Evolutionary conservation across 1,140 invertebrate genomes (phyloP).

Genomic region (fruit fly (Drosophila melanogaster)): DNA sequence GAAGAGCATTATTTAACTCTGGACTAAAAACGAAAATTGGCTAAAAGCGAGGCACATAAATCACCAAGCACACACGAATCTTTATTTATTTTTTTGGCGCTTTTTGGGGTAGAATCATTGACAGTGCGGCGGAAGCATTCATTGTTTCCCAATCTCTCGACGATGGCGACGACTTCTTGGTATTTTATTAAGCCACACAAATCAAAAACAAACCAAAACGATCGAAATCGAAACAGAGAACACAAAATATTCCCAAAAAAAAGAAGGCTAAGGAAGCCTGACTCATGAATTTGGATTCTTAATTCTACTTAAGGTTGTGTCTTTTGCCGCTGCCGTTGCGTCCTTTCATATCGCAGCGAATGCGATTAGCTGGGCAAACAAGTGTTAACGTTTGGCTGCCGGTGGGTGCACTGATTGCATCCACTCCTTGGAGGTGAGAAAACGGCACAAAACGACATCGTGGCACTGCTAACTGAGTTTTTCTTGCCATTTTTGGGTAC

Average conservation of each 20-base stretch:
- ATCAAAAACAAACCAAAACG: conserved; percentile 65
- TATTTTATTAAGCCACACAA: conserved; percentile 83
- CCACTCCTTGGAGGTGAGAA: conserved; percentile 73
- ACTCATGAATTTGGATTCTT: conserved; percentile 80
- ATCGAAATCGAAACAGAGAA: conserved; percentile 19
- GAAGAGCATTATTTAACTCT: conserved; percentile 80
- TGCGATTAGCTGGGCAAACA: conserved; percentile 75
- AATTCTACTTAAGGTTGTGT: conserved; percentile 72
- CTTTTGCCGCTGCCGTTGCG: conserved; percentile 39
- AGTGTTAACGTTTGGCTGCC: conserved; percentile 72
- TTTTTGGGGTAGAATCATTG: conserved; percentile 79
- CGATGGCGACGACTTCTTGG: conserved; percentile 69
- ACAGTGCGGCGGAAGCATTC: conserved; percentile 80
- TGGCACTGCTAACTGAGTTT: conserved; percentile 32
- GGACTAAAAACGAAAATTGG: conserved; percentile 82
- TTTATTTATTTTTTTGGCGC: conserved; percentile 44
- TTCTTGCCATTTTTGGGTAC: conserved; percentile 74
- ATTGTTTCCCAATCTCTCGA: conserved; percentile 76
- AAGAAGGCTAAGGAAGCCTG: conserved; percentile 50
- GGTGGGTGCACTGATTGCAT: conserved; percentile 69
- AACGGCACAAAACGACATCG: conserved; percentile 42
- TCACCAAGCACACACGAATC: conserved; percentile 58
- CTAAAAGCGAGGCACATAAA: conserved; percentile 80
- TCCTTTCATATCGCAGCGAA: conserved; percentile 59
- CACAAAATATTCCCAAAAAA: conserved; percentile 30